Base-by-base conservation (phyloP, 2,888 invertebrate genomes). In the Agonopterix heracliana region DNA sequence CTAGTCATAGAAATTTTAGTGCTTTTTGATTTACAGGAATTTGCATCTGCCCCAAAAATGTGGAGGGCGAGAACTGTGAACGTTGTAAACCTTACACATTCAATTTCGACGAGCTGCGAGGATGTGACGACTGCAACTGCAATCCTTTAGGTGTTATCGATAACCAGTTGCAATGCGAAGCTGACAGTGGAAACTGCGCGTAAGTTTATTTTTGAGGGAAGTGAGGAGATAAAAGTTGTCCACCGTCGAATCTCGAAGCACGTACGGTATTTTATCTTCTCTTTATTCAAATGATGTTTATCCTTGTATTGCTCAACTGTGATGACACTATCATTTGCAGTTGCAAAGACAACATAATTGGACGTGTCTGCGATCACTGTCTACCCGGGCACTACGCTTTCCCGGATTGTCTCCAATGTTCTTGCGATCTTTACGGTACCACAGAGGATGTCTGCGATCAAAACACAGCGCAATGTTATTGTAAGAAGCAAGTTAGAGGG, bases 61-160 rank as follows among this genome's bases (percentile, higher is more conserved):
- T 99, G 0, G 94, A 93, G 17, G 99, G 99, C 0, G 92, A 93
- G 34, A 90, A 92, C 53, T 99, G 99, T 74, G 96, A 98, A 67
- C 91, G 93, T 55, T 99, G 99, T 78, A 93, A 93, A 54, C 92
- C 94, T 0, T 92, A 93, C 54, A 98, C 98, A 0, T 98, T 95
- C 71, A 98, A 98, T 41, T 98, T 94, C 72, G 96, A 99, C 87
- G 93, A 95, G 41, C 93, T 97, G 48, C 95, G 97, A 64, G 99
- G 99, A 7, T 99, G 99, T 76, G 96, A 97, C 78, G 95, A 95
- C 56, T 99, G 99, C 75, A 94, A 93, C 66, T 99, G 99, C 77
- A 92, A 96, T 66, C 92, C 92, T 1, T 79, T 94, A 36, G 99
- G 99, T 4, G 96, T 98, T 0, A 78, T 92, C 41, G 81, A 89